These are phyloP conservation scores for Brachyhypopomus gauderio DNA, from an alignment of 2,113 vertebrate species.

Conservation along the genomic window DNA sequence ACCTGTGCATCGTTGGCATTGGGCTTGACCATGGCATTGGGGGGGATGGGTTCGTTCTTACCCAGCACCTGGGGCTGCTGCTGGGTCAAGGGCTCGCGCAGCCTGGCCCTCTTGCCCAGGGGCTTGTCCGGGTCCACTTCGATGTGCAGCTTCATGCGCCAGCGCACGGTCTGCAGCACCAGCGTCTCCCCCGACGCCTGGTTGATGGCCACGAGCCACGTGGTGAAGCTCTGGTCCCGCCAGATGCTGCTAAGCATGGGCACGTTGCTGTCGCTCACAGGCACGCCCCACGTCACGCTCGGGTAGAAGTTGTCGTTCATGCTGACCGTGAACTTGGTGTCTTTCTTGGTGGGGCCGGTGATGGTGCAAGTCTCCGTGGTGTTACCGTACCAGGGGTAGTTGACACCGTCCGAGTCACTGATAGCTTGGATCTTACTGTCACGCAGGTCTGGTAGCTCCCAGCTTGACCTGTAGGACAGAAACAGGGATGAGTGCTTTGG, in stretches of 20 bases:
- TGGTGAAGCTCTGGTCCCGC: constrained; percentile 96
- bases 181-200: constrained; percentile 84
- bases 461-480: constrained; percentile 85
- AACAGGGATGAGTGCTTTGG: constrained; percentile 4
- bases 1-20: constrained; percentile 99
- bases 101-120: constrained; percentile 84
- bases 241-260: constrained; percentile 89
- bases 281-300: constrained; percentile 96
- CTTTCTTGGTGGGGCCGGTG: constrained; percentile 90
- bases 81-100: constrained; percentile 85
- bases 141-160: constrained; percentile 94
- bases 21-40: constrained; percentile 93
- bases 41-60: constrained; percentile 89
- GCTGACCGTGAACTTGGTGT: constrained; percentile 90
- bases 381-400: constrained; percentile 98
- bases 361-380: constrained; percentile 95
- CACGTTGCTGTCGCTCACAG: constrained; percentile 91
- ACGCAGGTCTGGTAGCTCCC: constrained; percentile 93
- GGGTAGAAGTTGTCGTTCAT: constrained; percentile 99
- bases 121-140: constrained; percentile 85
- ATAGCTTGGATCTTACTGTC: constrained; percentile 90
- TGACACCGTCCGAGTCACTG: constrained; percentile 95
- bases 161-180: constrained; percentile 90
- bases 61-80: constrained; percentile 89
- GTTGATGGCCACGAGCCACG: constrained; percentile 96